Evolutionary conservation across 2,888 invertebrate genomes (phyloP), one percentile per base, ranked within the genome.

Genomic region (Drosophila yooni): DNA sequence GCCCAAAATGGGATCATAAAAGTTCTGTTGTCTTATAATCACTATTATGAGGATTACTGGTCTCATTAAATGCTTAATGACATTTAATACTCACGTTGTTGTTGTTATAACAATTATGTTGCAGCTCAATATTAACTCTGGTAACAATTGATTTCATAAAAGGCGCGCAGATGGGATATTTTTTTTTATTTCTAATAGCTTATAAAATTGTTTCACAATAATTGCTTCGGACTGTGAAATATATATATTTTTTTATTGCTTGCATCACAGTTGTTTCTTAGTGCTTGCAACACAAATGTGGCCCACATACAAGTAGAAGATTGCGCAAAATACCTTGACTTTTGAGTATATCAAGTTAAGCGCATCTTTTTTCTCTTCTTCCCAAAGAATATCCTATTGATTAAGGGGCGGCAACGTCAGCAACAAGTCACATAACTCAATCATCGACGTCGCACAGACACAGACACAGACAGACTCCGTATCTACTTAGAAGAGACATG

Each of bases 401-500:
- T 68, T 57, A 25, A 18, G 27, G 38, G 7, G 25, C 38, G n/a
- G 11, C 51, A 25, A 21, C 69, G 43, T 51, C 70, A 53, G 57
- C 46, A 40, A 25, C 43, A 48, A 53, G 18, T 34, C 52, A 53
- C 63, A 69, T 75, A 76, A 87, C 70, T 81, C 72, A 70, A 67
- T 84, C 43, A 58, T 34, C n/a, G 51, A 70, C 54, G 53, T 50
- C 34, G 57, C 46, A 11, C 40, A n/a, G 36, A 27, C 43, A 67
- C 54, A 40, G 15, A 59, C 27, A 27, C 62, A 58, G 29, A 11
- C 43, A 52, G 27, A 46, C 25, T 7, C 46, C 40, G 43, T 40
- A 33, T 31, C 29, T n/a, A 29, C 29, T 31, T 7, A 31, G 11
- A 51, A 29, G 1, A 31, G 31, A 51, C 61, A 64, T 51, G 25